phyloP scores from a whole-genome alignment of 2,797 vertebrate species.

The Sebastes taczanowskii region DNA sequence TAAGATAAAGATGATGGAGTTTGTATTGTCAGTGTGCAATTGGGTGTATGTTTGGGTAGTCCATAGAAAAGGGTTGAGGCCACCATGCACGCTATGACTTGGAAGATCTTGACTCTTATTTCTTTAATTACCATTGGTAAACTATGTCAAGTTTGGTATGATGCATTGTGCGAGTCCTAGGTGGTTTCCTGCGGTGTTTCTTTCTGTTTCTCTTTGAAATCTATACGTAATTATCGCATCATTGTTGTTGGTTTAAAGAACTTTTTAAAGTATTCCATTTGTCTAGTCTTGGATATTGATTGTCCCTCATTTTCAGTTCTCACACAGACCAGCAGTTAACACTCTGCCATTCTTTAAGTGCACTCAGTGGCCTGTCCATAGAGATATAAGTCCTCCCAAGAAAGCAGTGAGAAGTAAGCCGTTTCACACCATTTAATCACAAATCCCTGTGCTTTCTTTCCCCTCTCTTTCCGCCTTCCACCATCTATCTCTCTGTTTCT shows the following conservation, averaged over 20 bases:
- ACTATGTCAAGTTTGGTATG: not conserved
- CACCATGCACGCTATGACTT: not conserved
- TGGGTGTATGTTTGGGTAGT: not conserved
- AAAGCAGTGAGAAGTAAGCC: slow-evolving; percentile 53
- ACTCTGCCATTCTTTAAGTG: slow-evolving; percentile 19
- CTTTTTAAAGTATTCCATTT: not conserved
- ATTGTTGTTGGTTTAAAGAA: not conserved
- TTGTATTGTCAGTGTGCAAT: not conserved
- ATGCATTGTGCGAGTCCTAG: not conserved
- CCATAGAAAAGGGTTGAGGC: not conserved
- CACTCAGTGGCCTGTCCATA: slow-evolving; percentile 30
- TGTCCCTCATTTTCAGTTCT: not conserved
- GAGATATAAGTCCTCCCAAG: slow-evolving; percentile 50
- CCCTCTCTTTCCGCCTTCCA: not conserved
- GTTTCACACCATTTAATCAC: slow-evolving; percentile 80
- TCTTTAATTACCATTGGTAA: not conserved
- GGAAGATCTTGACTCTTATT: not conserved
- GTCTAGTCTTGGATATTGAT: not conserved
- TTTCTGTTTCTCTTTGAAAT: not conserved
- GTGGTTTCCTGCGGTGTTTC: not conserved
- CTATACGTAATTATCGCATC: not conserved
- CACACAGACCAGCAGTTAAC: not conserved
- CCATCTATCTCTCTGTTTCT: slow-evolving; percentile 71
- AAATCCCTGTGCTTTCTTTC: slow-evolving; percentile 54
- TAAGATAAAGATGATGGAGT: not conserved